A percentile compares a stretch with the other conserved stretches of the same genome.
Evolutionary conservation across 2,797 vertebrate genomes (phyloP).

Genomic region (Melanotaenia pygmaea): DNA sequence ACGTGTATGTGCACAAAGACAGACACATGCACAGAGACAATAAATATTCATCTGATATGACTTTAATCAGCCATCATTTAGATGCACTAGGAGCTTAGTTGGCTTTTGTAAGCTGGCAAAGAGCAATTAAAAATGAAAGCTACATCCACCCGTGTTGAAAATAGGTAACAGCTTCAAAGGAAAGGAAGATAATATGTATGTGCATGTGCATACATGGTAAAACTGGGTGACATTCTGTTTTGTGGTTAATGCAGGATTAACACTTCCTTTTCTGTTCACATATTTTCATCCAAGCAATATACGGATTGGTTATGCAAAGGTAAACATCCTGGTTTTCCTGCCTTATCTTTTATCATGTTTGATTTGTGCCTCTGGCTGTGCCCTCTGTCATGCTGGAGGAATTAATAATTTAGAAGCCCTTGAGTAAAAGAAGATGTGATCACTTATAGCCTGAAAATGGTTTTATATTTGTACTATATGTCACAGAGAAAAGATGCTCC

Average conservation of each 20-base stretch:
- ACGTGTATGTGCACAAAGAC: slow-evolving; percentile 13
- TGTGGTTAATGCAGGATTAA: slow-evolving; percentile 31
- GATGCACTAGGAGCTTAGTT: slow-evolving; percentile 12
- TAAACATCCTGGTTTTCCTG: slow-evolving; percentile 23
- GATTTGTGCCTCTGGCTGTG: slow-evolving; percentile 18
- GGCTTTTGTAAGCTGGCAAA: slow-evolving; percentile 22
- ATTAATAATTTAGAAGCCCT: slow-evolving; percentile 61
- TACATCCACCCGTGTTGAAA: slow-evolving; percentile 28
- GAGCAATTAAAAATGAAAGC: slow-evolving; percentile 29
- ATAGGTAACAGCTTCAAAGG: slow-evolving; percentile 34
- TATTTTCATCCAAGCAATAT: slow-evolving; percentile 18
- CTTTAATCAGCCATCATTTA: slow-evolving; percentile 38
- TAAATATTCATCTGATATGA: slow-evolving; percentile 38
- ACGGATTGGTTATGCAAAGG: slow-evolving; percentile 15
- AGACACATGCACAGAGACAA: not conserved
- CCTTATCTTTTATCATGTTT: slow-evolving; percentile 15
- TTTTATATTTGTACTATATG: slow-evolving; percentile 44
- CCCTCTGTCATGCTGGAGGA: slow-evolving; percentile 19
- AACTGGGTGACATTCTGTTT: slow-evolving; percentile 24
- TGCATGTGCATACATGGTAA: slow-evolving; percentile 15
- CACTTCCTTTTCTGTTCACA: not conserved
- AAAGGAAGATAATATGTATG: slow-evolving; percentile 8
- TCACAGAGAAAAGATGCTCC: slow-evolving; percentile 14
- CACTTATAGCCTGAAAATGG: slow-evolving; percentile 64
- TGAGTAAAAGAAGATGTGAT: slow-evolving; percentile 33